phyloP scores from a whole-genome alignment of 2,888 invertebrate genomes.

The Lapara coniferarum region DNA sequence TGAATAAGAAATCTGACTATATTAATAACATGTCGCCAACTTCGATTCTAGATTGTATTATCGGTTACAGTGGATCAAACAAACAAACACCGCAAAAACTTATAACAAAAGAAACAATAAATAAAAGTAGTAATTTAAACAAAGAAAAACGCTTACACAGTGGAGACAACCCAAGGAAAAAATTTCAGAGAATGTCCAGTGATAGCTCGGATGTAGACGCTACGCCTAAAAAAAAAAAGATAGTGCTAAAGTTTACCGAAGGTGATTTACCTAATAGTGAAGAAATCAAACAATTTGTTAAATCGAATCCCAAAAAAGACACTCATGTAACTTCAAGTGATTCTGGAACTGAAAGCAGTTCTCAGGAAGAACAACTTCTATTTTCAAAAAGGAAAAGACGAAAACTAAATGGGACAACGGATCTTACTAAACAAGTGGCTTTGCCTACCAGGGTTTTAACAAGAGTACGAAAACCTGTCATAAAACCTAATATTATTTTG shows the following conservation, averaged over 20 bases:
- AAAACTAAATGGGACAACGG: conserved; percentile 51
- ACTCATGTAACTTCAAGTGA: conserved; percentile 59
- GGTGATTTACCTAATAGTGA: conserved; percentile 69
- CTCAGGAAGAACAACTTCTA: conserved; percentile 50
- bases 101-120: conserved; percentile 34
- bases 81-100: conserved; percentile 40
- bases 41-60: conserved; percentile 21
- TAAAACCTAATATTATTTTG: conserved; percentile 52
- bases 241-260: conserved; percentile 53
- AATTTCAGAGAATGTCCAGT: conserved; percentile 50
- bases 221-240: conserved; percentile 66
- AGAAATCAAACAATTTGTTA: conserved; percentile 66
- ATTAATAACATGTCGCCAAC: conserved; percentile 29
- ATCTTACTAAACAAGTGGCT: conserved; percentile 59
- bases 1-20: conserved; percentile 34
- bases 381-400: conserved; percentile 50
- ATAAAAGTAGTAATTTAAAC: conserved; percentile 45
- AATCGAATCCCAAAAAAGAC: conserved; percentile 27
- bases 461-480: conserved; percentile 64
- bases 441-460: conserved; percentile 66
- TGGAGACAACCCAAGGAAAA: conserved; percentile 40
- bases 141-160: conserved; percentile 49
- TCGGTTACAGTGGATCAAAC: conserved; percentile 26
- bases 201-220: conserved; percentile 62
- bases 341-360: conserved; percentile 62